A percentile compares a stretch with the other conserved stretches of the same genome.
Conservation (phyloP, 2,113 vertebrate genomes). For the Pachycephala philippinensis region DNA sequence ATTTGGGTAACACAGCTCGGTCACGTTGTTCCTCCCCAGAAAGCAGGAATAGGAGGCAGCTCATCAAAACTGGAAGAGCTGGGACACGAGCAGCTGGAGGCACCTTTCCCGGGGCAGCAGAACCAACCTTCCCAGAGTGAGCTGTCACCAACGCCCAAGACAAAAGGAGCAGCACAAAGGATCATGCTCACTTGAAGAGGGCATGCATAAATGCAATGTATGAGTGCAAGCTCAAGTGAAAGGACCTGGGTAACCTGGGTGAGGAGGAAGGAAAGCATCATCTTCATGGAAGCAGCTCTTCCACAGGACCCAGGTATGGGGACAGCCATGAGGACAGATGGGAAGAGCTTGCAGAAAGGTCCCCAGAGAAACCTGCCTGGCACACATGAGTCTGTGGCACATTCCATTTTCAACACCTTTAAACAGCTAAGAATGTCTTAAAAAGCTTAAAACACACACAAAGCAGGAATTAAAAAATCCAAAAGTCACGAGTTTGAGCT, state of each 20-base stretch:
- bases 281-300: neutral
- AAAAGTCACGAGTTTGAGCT: neutral
- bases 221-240: neutral
- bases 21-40: neutral
- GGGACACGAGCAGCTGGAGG: neutral
- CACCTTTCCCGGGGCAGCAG: neutral
- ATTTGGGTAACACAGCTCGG: neutral
- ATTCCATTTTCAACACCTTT: neutral
- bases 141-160: accelerated
- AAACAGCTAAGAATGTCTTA: neutral
- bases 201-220: neutral
- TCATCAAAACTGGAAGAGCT: neutral
- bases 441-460: neutral
- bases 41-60: neutral
- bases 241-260: neutral
- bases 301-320: neutral
- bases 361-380: neutral
- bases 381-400: accelerated
- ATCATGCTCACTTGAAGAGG: neutral
- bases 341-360: neutral
- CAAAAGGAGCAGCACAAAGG: neutral
- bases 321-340: neutral
- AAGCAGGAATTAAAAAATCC: neutral
- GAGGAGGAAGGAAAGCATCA: neutral
- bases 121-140: neutral